A percentile compares a stretch with the other conserved stretches of the same genome.
These are phyloP conservation scores for Melangyna quadrimaculata DNA, from an alignment of 2,888 invertebrate genomes.

Conservation along the genomic window DNA sequence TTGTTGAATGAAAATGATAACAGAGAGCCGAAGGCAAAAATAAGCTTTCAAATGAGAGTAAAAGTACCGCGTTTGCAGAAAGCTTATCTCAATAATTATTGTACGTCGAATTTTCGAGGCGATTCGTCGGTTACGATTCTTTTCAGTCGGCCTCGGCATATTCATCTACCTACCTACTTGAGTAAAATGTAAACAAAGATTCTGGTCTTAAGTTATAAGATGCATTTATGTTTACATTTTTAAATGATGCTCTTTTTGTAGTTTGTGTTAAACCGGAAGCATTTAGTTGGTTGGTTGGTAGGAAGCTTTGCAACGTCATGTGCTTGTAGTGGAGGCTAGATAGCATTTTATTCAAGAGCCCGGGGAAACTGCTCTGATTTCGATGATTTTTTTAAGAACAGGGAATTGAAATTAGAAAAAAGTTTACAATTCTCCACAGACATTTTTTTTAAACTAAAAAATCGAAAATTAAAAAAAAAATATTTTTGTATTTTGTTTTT, in stretches of 20 bases:
- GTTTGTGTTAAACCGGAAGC: not conserved
- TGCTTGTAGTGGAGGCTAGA: too few relatives aligned
- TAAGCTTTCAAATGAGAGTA: constrained; percentile 24
- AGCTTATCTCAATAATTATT: constrained; percentile 25
- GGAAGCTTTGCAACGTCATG: not conserved
- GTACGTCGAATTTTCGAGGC: not conserved
- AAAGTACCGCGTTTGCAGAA: constrained; percentile 4
- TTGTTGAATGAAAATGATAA: constrained; percentile 62
- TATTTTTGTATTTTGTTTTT: too few relatives aligned
- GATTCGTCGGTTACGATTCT: not conserved
- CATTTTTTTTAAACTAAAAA: too few relatives aligned
- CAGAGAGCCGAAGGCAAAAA: constrained; percentile 41
- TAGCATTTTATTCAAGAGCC: too few relatives aligned
- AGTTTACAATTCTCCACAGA: too few relatives aligned
- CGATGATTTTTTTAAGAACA: too few relatives aligned
- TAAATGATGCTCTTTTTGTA: not conserved
- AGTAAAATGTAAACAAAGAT: constrained; percentile 48
- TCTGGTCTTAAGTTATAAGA: not conserved
- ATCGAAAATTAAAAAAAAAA: too few relatives aligned
- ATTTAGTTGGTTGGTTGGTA: not conserved
- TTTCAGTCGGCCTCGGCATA: not conserved
- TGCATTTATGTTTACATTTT: not conserved
- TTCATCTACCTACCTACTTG: not conserved
- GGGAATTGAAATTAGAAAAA: too few relatives aligned
- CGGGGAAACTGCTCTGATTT: too few relatives aligned